phyloP scores from a whole-genome alignment of 2,797 vertebrate genomes.

The Lepilemur septentrionalis region DNA sequence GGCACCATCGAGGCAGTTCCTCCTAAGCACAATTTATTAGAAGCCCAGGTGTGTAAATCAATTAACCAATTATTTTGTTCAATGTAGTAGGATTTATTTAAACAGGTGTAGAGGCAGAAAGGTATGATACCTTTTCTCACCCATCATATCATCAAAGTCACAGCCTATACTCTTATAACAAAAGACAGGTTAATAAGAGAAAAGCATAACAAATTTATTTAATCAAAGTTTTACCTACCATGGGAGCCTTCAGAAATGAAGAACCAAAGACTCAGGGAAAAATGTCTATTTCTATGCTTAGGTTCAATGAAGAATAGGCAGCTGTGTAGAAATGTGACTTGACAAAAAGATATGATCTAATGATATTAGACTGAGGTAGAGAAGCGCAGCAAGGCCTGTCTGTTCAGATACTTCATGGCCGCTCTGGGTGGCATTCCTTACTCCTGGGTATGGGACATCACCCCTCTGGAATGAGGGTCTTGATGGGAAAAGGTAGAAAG shows the following conservation, averaged over 20 bases:
- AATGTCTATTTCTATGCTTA: not conserved
- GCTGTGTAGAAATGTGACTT: not conserved
- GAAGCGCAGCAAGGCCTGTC: not conserved
- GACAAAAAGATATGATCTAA: not conserved
- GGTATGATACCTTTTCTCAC: not conserved
- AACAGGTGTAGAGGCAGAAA: not conserved
- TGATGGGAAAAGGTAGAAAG: not conserved
- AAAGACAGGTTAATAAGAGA: not conserved
- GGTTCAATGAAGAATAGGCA: not conserved
- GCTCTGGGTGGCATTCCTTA: not conserved
- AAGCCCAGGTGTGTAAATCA: not conserved
- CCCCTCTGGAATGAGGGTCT: not conserved
- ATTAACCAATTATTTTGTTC: not conserved
- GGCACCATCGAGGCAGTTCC: not conserved
- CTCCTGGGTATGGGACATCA: not conserved
- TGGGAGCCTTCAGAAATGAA: not conserved
- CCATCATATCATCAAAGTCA: not conserved
- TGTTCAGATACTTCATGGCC: not conserved
- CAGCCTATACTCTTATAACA: not conserved
- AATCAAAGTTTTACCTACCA: not conserved
- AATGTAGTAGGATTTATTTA: not conserved
- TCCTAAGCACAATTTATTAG: not conserved
- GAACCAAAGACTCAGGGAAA: not conserved
- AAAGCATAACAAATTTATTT: not conserved
- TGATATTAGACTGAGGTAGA: not conserved